Conservation (phyloP, 2,113 vertebrate genomes). For the Uria lomvia region DNA sequence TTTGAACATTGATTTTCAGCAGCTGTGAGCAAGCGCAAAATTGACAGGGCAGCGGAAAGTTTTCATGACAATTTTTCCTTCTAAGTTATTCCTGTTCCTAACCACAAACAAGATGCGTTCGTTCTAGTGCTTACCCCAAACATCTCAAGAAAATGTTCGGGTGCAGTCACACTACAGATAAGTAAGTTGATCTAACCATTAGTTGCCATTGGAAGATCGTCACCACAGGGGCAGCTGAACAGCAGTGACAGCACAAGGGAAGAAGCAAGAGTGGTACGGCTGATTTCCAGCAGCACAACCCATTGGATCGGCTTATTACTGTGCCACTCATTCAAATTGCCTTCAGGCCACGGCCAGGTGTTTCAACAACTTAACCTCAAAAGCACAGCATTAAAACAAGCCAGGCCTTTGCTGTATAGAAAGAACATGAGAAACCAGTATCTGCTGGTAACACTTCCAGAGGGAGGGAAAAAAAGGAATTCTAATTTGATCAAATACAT, state of each 20-base stretch:
- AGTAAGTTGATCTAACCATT: neutral
- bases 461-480: neutral
- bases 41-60: neutral
- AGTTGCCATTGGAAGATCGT: neutral
- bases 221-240: neutral
- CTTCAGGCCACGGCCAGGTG: slow-evolving; percentile 5
- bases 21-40: neutral
- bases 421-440: neutral
- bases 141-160: neutral
- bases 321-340: neutral
- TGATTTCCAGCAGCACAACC: slow-evolving; percentile 7
- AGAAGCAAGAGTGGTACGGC: neutral
- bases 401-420: neutral
- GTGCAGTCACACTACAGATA: neutral
- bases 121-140: neutral
- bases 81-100: neutral
- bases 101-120: neutral
- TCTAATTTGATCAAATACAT: neutral
- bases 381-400: slow-evolving; percentile 11
- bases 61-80: neutral
- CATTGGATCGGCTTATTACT: slow-evolving; percentile 9
- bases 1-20: slow-evolving; percentile 12
- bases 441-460: neutral
- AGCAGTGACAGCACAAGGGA: neutral
- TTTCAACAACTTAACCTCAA: neutral